Evolutionary conservation across 2,888 invertebrate species (phyloP).

Genomic region (Drosophila anomalipes): DNA sequence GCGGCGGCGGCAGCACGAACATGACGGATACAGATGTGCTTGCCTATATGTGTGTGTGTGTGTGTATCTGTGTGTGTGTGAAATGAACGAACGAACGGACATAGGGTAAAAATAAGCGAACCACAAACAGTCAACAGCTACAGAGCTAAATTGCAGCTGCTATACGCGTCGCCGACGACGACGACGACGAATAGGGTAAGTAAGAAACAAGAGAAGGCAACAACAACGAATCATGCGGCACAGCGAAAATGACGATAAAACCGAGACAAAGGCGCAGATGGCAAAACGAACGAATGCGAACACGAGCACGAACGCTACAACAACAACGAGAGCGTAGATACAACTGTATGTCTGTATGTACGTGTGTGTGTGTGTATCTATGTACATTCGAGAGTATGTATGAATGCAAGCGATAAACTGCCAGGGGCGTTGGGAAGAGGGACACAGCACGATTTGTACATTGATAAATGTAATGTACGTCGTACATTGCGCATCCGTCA

Average conservation of each 20-base stretch:
- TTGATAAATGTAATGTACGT: conserved; percentile 37
- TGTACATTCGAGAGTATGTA: conserved; percentile 30
- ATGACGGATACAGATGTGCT: conserved; percentile 57
- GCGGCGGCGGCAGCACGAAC: conserved; percentile 18
- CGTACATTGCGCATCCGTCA: conserved; percentile 22
- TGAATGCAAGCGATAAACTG: conserved; percentile 58
- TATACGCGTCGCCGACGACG: conserved; percentile 68
- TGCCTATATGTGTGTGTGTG: conserved; percentile 10
- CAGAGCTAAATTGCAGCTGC: conserved; percentile 74
- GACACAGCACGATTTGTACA: conserved; percentile 18
- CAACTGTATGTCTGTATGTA: conserved; percentile 13
- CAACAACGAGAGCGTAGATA: conserved; percentile 45
- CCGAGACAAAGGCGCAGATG: conserved; percentile 55
- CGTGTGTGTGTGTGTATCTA: not conserved
- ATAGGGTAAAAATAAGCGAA: conserved; percentile 75
- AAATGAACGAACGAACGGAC: conserved; percentile 44
- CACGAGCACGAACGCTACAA: conserved; percentile 53
- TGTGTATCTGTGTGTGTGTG: conserved; percentile 34
- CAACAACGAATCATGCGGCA: conserved; percentile 60
- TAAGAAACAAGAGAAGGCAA: conserved; percentile 46
- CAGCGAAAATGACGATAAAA: conserved; percentile 56
- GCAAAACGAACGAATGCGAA: conserved; percentile 66
- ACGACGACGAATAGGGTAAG: conserved; percentile 65
- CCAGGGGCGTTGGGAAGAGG: conserved; percentile 50
- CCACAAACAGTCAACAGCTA: conserved; percentile 67